Base-by-base conservation (phyloP, 2,888 invertebrate species). In the Rutpela maculata region DNA sequence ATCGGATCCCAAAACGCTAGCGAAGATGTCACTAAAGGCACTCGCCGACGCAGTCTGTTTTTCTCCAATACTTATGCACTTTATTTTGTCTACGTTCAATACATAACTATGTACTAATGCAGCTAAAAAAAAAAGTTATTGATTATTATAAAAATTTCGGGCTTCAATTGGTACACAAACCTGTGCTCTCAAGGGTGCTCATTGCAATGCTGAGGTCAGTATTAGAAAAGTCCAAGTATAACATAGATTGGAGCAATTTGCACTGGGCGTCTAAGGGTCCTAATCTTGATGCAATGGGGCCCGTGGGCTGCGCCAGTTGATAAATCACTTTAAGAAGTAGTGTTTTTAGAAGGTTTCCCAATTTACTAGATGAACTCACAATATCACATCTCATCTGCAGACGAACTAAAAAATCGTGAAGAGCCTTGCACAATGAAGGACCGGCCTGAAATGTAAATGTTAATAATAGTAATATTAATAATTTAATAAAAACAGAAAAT, bases 181-280 rank as follows among this genome's bases (percentile, higher is more conserved):
- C 94, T 83, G 95, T 93, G 85, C 94, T 93, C 87, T 95, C 94
- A 18, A 95, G 92, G 73, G 95, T 94, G 85, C 93, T 95, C 88
- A 95, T 93, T 0, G 94, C 94, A 78, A 94, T 94, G 81, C 92
- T 92, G 55, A 95, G 90, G 87, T 95, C 95, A 10, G 94, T 93
- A 81, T 93, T 93, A 19, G 92, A 91, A 85, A 94, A 95, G 82
- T 94, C 92, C 9, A 93, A 91, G 84, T 93, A 92, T 15, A 93
- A 90, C 78, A 95, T 89, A 66, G 93, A 92, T 68, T 93, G 93
- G 31, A 95, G 90, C 75, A 95, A 91, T 86, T 93, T 93, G 86
- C 94, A 95, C 87, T 96, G 93, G 71, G 95, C 93, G 92, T 95
- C 93, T 85, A 96, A 89, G 78, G 95, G 94, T 79, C 93, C 93